Evolutionary conservation across 2,797 vertebrate genomes (phyloP), one percentile per base, ranked within the genome.

Genomic region (Delichon dasypus): DNA sequence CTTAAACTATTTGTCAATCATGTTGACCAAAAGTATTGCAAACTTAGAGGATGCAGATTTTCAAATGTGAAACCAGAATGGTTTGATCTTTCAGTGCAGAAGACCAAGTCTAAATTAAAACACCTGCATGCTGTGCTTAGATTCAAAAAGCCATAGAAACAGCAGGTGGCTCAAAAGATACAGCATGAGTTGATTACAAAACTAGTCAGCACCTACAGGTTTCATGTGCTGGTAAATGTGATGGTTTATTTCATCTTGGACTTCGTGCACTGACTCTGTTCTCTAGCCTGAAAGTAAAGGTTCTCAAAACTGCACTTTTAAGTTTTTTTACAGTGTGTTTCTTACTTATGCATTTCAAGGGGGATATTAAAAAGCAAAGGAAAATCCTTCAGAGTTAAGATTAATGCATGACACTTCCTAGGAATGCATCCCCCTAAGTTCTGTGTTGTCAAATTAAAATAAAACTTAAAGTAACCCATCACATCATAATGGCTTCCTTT

Each of bases 41-140:
- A 5, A 67, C 20, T 30, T 80, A 50, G 34, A 76, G 26, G 40
- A 74, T 74, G n/a, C 26, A 40, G 38, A n/a, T 80, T 85, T 91
- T 92, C 21, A 50, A 67, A 74, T 74, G 19, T 29, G 17, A 57
- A 47, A 14, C 11, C 5, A 65, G 65, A 73, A 45, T 94, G 79
- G 77, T 92, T 91, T 85, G 61, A 80, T 91, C 85, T 95, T 94
- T 54, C 22, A 80, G 34, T 83, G 54, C 57, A 17, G 50, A 94
- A 80, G 21, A 91, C 64, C 16, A 74, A 58, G 25, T 89, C 57
- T 92, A 50, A 77, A 91, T 91, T 89, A 77, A 89, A 92, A 85
- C 50, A 74, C 57, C 75, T 77, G 57, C 91, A 68, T 88, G 76
- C 94, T 96, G 85, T 95, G 93, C 79, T 95, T 91, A 71, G 72